Conservation (phyloP, 1,140 invertebrate genomes). For the Lutraria rhynchaena region DNA sequence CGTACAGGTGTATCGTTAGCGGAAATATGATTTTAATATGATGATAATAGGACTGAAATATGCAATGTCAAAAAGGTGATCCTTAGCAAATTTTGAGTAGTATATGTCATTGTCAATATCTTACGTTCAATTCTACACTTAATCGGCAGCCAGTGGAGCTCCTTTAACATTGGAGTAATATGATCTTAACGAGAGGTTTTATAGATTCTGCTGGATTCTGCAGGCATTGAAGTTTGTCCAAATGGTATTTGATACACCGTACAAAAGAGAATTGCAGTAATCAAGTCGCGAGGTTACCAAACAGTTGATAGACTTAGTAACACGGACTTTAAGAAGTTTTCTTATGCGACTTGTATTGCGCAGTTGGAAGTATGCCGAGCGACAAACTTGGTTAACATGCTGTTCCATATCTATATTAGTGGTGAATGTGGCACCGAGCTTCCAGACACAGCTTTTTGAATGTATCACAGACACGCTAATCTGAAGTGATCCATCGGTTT, state of each 20-base stretch:
- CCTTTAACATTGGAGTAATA: slow-evolving; percentile 38
- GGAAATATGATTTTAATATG: too few species aligned
- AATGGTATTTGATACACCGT: slow-evolving; percentile 4
- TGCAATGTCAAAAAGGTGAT: too few species aligned
- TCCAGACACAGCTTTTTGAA: slow-evolving; percentile 1
- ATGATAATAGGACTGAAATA: too few species aligned
- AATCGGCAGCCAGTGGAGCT: slow-evolving; percentile 39
- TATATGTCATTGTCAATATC: too few species aligned
- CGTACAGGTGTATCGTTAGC: too few species aligned
- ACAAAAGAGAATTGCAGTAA: slow-evolving; percentile 28
- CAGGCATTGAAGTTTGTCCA: slow-evolving; percentile 21
- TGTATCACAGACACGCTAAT: slow-evolving; percentile 22
- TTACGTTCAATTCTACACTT: slow-evolving; percentile 11
- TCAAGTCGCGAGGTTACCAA: slow-evolving; percentile 39
- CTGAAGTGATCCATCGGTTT: slow-evolving; percentile 11
- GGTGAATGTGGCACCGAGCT: neutral
- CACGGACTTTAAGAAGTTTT: slow-evolving; percentile 14
- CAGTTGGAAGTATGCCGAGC: slow-evolving; percentile 25
- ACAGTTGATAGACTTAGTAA: slow-evolving; percentile 22
- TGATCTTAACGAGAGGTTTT: slow-evolving; percentile 9
- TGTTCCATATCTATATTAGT: slow-evolving; percentile 27
- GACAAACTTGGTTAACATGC: slow-evolving; percentile 26
- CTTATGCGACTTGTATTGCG: slow-evolving; percentile 20
- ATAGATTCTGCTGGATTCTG: slow-evolving; percentile 12
- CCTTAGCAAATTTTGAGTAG: too few species aligned